A percentile compares a stretch with the other conserved stretches of the same genome.
phyloP scores from a whole-genome alignment of 2,888 invertebrate species.

The Aphodius sticticus region DNA sequence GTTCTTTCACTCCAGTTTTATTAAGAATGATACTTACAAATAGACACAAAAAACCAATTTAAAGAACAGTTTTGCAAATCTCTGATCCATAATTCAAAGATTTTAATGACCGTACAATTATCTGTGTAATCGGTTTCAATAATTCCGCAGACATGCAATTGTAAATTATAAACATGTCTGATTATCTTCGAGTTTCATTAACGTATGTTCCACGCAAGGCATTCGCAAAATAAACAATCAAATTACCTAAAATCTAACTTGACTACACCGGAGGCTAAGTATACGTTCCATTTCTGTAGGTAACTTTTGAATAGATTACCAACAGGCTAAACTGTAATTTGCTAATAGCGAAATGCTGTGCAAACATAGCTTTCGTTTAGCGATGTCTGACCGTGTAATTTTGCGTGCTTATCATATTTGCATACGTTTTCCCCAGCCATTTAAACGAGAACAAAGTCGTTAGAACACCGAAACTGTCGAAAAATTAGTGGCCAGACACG shows the following conservation, averaged over 20 bases:
- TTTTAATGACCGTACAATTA: neutral
- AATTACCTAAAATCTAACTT: neutral
- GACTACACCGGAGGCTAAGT: neutral
- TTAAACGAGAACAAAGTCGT: neutral
- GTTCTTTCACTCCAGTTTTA: too few relatives aligned
- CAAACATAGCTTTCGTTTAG: neutral
- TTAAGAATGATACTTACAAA: too few relatives aligned
- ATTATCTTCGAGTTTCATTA: neutral
- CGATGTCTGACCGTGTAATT: neutral
- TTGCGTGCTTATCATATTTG: neutral
- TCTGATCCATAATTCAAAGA: too few relatives aligned
- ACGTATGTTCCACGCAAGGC: neutral
- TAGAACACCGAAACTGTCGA: neutral
- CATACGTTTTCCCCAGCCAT: neutral
- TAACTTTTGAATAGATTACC: neutral
- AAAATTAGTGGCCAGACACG: neutral
- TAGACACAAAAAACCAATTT: too few relatives aligned
- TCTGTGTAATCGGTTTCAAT: neutral
- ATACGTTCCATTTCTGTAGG: neutral
- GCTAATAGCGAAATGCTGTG: slow-evolving; percentile 4
- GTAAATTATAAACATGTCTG: neutral
- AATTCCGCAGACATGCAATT: neutral
- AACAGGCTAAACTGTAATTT: neutral
- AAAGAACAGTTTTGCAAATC: too few relatives aligned
- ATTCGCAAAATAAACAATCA: neutral